Percentiles rank a stretch among this genome's conserved stretches.
Evolutionary conservation across 2,888 invertebrate species (phyloP).

Genomic region (Pinctada fucata): DNA sequence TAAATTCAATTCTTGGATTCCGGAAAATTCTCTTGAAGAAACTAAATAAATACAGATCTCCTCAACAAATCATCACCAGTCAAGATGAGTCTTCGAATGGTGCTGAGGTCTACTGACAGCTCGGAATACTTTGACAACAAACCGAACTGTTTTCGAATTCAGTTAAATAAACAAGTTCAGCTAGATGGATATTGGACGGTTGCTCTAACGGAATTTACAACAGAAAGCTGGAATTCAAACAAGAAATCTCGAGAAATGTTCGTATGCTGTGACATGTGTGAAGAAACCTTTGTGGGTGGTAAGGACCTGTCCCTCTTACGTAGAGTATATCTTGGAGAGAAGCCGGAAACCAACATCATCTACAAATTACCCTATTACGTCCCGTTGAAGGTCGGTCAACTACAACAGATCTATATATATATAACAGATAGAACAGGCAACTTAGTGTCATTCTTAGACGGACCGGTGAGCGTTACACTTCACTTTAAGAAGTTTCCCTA

Average conservation of each 20-base stretch:
- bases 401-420: constrained; percentile 19
- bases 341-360: constrained; percentile 11
- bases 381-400: constrained; percentile 23
- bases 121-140: too few relatives aligned
- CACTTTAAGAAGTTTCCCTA: constrained; percentile 14
- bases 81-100: constrained; percentile 15
- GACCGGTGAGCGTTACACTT: constrained; percentile 18
- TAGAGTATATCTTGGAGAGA: constrained; percentile 11
- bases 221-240: background rate
- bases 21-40: constrained; percentile 7
- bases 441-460: constrained; percentile 16
- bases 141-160: background rate
- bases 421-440: constrained; percentile 18
- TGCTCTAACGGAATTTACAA: constrained; percentile 6
- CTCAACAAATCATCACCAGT: background rate
- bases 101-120: constrained; percentile 5
- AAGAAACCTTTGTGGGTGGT: constrained; percentile 15
- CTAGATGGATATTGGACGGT: constrained; percentile 17
- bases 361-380: constrained; percentile 17
- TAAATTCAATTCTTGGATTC: constrained; percentile 26
- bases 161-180: constrained; percentile 6
- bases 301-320: constrained; percentile 16
- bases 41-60: background rate
- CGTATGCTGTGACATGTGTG: constrained; percentile 17
- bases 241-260: constrained; percentile 9